These are phyloP conservation scores for Carassius carassius DNA, from an alignment of 2,113 vertebrate genomes.

Conservation along the genomic window DNA sequence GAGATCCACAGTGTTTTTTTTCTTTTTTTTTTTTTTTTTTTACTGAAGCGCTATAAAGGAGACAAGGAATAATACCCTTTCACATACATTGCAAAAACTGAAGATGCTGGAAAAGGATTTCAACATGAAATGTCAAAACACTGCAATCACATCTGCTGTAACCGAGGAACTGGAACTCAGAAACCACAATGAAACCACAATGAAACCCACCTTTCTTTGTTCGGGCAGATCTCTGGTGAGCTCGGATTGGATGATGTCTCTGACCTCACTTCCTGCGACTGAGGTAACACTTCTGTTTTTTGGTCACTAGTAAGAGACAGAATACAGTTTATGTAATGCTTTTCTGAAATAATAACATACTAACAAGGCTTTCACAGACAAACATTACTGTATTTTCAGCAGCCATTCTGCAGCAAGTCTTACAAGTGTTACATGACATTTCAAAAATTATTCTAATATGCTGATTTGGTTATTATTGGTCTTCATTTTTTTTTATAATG, in stretches of 20 bases:
- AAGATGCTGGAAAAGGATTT: background rate
- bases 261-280: slow-evolving; percentile 88
- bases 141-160: background rate
- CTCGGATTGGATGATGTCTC: slow-evolving; percentile 95
- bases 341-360: background rate
- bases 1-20: background rate
- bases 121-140: background rate
- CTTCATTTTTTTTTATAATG: no score
- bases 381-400: background rate
- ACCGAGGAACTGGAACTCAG: background rate
- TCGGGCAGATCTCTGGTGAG: slow-evolving; percentile 94
- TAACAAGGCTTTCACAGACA: background rate
- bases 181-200: background rate
- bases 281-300: slow-evolving; percentile 82
- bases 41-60: background rate
- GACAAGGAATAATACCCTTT: background rate
- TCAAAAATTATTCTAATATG: no score
- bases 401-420: no score
- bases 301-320: slow-evolving; percentile 75
- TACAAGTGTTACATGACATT: no score
- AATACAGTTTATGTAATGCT: slow-evolving; percentile 38
- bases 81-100: background rate
- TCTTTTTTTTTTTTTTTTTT: no score
- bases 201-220: slow-evolving; percentile 86
- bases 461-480: no score